phyloP scores from a whole-genome alignment of 2,113 vertebrate species.

The Orthonyx spaldingii region DNA sequence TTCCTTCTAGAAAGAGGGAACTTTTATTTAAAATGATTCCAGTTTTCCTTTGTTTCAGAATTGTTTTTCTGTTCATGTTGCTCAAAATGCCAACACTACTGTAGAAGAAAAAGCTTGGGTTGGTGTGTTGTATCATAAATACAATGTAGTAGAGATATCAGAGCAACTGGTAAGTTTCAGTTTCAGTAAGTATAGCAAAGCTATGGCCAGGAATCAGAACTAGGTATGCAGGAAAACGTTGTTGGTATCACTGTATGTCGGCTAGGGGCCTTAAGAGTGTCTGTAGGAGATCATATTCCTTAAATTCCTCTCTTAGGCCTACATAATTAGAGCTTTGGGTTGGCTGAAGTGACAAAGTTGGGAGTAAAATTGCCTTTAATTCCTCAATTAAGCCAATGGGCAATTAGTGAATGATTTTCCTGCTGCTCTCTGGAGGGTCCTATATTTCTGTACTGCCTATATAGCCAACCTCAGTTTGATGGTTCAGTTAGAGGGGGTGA shows the following conservation, averaged over 20 bases:
- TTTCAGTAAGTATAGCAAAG: background rate
- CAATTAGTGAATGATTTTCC: background rate
- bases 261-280: background rate
- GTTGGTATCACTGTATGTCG: background rate
- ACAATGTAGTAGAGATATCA: background rate
- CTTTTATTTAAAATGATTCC: background rate
- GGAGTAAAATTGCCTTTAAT: slow-evolving; percentile 27
- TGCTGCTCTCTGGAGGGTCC: background rate
- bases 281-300: background rate
- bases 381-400: background rate
- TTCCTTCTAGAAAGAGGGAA: background rate
- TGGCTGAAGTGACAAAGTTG: background rate
- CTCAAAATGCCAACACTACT: background rate
- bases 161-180: background rate
- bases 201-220: background rate
- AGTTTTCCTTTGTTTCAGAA: background rate
- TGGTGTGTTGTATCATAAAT: background rate
- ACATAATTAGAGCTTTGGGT: background rate
- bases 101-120: background rate
- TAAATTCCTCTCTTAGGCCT: background rate
- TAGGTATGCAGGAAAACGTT: background rate
- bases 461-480: background rate
- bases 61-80: background rate
- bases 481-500: background rate
- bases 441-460: background rate